phyloP scores from a whole-genome alignment of 2,888 invertebrate genomes.

The Polyommatus iphigenia region DNA sequence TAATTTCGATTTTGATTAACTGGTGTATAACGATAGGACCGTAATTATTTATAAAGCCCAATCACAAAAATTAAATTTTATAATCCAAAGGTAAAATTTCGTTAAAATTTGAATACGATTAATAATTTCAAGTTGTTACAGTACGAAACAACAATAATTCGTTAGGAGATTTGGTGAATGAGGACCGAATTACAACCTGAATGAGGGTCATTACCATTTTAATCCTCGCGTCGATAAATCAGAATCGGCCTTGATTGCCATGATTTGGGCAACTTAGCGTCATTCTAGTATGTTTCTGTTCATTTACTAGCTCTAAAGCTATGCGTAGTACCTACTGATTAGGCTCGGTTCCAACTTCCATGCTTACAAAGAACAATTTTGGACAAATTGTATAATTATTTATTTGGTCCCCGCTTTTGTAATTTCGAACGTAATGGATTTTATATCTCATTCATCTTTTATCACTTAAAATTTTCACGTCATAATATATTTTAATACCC shows the following conservation, averaged over 20 bases:
- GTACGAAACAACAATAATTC: slow-evolving; percentile 45
- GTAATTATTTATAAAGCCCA: neutral
- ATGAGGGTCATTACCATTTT: slow-evolving; percentile 45
- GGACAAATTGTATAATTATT: too few relatives aligned
- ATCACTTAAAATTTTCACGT: too few relatives aligned
- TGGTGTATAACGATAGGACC: too few relatives aligned
- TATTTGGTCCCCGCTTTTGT: too few relatives aligned
- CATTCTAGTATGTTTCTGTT: slow-evolving; percentile 20
- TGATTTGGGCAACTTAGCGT: slow-evolving; percentile 37
- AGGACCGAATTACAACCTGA: slow-evolving; percentile 42
- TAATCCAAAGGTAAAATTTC: neutral
- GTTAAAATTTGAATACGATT: slow-evolving; percentile 24
- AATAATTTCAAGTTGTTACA: slow-evolving; percentile 38
- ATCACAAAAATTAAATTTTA: neutral
- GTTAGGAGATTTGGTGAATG: slow-evolving; percentile 42
- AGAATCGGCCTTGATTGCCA: slow-evolving; percentile 42
- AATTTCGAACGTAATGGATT: too few relatives aligned
- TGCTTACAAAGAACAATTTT: too few relatives aligned
- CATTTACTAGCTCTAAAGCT: neutral
- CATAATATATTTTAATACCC: neutral
- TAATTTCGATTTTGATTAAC: too few relatives aligned
- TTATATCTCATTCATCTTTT: too few relatives aligned
- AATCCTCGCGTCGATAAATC: slow-evolving; percentile 46
- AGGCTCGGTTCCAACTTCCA: neutral
- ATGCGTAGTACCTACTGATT: neutral